phyloP scores from a whole-genome alignment of 2,797 vertebrate species.

The Sebastolobus altivelis region DNA sequence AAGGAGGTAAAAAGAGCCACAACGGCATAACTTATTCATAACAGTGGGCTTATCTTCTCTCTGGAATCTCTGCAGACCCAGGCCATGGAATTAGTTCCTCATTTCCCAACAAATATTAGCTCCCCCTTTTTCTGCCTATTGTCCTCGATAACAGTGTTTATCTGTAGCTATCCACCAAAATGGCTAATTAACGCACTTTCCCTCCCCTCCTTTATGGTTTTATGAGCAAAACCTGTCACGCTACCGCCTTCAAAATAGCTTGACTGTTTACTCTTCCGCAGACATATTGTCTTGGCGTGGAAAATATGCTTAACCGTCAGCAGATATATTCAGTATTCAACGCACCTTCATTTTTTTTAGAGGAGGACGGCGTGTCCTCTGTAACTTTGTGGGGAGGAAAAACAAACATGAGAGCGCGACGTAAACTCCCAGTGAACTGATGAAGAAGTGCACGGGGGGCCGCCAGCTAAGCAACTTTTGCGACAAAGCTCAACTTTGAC shows the following conservation, averaged over 20 bases:
- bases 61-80: conserved; percentile 74
- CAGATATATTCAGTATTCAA: conserved; percentile 75
- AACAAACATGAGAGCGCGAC: conserved; percentile 66
- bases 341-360: conserved; percentile 63
- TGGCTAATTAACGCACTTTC: conserved; percentile 70
- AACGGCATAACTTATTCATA: conserved; percentile 78
- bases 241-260: conserved; percentile 68
- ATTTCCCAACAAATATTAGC: conserved; percentile 81
- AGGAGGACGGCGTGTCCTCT: conserved; percentile 75
- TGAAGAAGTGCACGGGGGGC: conserved; percentile 50
- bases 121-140: conserved; percentile 66
- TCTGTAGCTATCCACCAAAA: conserved; percentile 73
- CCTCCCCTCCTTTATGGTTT: conserved; percentile 62
- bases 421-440: conserved; percentile 75
- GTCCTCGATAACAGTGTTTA: conserved; percentile 77
- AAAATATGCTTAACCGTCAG: conserved; percentile 71
- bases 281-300: conserved; percentile 63
- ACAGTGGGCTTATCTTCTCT: conserved; percentile 70
- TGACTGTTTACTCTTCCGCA: conserved; percentile 71
- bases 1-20: conserved; percentile 75
- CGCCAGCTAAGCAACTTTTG: conserved; percentile 53
- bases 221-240: conserved; percentile 74
- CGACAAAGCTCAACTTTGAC: conserved; percentile 64
- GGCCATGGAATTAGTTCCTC: conserved; percentile 78
- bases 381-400: conserved; percentile 65